Conservation (phyloP, 2,113 vertebrate species). For the Uria aalge region DNA sequence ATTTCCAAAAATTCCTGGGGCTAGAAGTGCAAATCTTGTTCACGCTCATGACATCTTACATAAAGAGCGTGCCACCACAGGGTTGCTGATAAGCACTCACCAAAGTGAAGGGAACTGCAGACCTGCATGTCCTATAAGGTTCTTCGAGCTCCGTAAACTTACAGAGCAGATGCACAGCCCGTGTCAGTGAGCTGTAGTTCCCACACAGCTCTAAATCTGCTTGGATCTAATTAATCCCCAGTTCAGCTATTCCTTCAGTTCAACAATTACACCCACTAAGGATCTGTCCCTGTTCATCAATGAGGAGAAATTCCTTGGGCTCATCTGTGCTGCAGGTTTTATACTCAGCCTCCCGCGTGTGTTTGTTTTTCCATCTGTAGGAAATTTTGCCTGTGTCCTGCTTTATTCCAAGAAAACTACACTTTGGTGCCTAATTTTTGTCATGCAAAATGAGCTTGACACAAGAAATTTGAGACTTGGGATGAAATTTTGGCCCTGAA, state of each 20-base stretch:
- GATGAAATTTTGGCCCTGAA: background rate
- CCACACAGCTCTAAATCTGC: background rate
- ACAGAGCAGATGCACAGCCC: background rate
- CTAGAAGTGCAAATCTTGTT: conserved; percentile 38
- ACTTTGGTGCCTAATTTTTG: background rate
- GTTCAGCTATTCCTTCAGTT: background rate
- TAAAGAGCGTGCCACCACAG: background rate
- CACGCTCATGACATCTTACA: background rate
- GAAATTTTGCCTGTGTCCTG: background rate
- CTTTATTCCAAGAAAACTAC: background rate
- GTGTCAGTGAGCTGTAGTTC: background rate
- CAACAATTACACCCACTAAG: background rate
- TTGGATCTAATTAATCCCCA: background rate
- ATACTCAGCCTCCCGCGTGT: background rate
- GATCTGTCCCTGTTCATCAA: background rate
- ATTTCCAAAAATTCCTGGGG: conserved; percentile 10
- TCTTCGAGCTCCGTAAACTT: background rate
- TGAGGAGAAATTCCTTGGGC: background rate
- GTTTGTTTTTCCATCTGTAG: background rate
- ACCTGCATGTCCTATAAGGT: background rate
- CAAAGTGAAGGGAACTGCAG: background rate
- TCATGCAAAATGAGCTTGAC: background rate
- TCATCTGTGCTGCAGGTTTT: background rate
- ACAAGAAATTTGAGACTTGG: background rate
- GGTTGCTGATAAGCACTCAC: background rate